Base-by-base conservation (phyloP, 2,113 vertebrate genomes). In the Lethenteron reissneri region DNA sequence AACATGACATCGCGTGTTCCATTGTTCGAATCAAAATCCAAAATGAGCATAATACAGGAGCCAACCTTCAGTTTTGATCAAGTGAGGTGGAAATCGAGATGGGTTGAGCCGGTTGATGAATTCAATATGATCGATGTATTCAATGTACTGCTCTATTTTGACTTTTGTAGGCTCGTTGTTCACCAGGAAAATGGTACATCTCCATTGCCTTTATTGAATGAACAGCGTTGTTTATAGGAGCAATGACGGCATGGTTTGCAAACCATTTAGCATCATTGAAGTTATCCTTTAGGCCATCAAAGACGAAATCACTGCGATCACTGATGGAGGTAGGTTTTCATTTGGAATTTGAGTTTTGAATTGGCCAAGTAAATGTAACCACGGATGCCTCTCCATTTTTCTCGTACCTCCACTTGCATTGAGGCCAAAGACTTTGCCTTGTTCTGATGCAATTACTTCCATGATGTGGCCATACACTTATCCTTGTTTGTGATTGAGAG, bases 61-160 rank as follows among this genome's bases (percentile, higher is more conserved):
- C 64, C 64, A 68, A 68, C 25, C 25, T 68, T 68, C 64, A 68
- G 10, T 41, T 25, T 68, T 68, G 64, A 68, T n/a, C 64, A 68
- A 68, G 25, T 68, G 64, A 17, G 64, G 8, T 68, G 64, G 64
- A 8, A 68, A 11, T 68, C 8, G n/a, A 68, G 64, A 68, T n/a
- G 64, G 64, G 25, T 68, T 68, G n/a, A 12, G 64, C 9, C 11
- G n/a, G 64, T 9, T 68, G 25, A 11, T 68, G 64, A 68, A 68
- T 68, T 68, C 9, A 17, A 68, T 68, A 10, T n/a, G 11, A 68
- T 17, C 9, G n/a, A 68, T 68, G n/a, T 25, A 17, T 68, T 68
- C 64, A 68, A 2, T 68, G 64, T 68, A n/a, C 25, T n/a, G 9
- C 64, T 68, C n/a, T 68, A 25, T 68, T 25, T 68, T n/a, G 25